Evolutionary conservation across 2,113 vertebrate species (phyloP).

Genomic region (Erpornis zantholeuca): DNA sequence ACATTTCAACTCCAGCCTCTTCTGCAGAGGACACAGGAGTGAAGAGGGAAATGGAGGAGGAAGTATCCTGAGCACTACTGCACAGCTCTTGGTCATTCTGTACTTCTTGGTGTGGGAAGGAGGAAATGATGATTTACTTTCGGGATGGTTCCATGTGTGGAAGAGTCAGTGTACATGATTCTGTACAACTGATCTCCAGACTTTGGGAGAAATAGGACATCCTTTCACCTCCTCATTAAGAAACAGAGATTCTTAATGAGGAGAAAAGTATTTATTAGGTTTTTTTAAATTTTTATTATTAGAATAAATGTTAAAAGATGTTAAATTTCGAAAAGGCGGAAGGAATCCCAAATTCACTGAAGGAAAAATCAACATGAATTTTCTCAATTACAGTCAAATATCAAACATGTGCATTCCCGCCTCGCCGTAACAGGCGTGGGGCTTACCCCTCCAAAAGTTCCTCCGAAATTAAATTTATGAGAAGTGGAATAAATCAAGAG

Average conservation of each 20-base stretch:
- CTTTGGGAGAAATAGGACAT: not conserved
- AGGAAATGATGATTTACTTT: not conserved
- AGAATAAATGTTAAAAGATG: not conserved
- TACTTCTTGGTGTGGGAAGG: not conserved
- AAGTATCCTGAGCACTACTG: not conserved
- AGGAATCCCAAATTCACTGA: not conserved
- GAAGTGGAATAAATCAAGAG: not conserved
- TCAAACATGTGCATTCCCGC: not conserved
- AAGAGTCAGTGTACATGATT: too few relatives aligned
- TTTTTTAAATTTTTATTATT: not conserved
- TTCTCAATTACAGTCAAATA: not conserved
- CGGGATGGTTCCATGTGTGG: not conserved
- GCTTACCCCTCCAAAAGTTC: not conserved
- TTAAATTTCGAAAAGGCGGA: not conserved
- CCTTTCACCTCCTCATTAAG: not conserved
- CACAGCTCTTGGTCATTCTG: not conserved
- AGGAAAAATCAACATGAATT: not conserved
- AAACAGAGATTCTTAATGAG: not conserved
- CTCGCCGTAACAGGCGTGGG: fast-evolving
- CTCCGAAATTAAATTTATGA: not conserved
- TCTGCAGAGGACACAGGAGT: not conserved
- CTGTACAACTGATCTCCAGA: not conserved
- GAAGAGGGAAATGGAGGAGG: not conserved
- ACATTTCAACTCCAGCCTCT: not conserved
- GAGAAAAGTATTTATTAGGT: not conserved